These are phyloP conservation scores for Xanthia icteritia DNA, from an alignment of 2,888 invertebrate species.

Conservation along the genomic window DNA sequence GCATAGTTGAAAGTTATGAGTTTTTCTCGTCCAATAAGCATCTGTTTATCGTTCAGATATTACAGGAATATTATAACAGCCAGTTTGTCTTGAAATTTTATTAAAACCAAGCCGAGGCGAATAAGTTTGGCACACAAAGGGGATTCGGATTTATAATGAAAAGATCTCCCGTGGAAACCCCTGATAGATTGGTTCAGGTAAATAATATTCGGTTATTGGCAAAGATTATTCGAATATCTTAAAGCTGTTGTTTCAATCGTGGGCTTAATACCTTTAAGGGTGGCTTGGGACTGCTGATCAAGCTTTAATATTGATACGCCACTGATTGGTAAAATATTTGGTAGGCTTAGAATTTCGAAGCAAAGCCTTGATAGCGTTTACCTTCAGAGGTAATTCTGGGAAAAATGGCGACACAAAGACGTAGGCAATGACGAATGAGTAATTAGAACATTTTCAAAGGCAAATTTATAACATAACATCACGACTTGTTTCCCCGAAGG, in stretches of 20 bases:
- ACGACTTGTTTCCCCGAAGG: too few species aligned
- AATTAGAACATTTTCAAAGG: not conserved
- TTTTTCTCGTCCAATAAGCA: constrained; percentile 47
- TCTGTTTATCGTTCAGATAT: constrained; percentile 60
- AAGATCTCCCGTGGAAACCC: constrained; percentile 27
- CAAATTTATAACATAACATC: too few species aligned
- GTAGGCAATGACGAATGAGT: too few species aligned
- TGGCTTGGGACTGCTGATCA: constrained; percentile 30
- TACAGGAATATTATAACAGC: constrained; percentile 51
- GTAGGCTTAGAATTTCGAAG: constrained; percentile 5
- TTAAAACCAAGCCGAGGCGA: constrained; percentile 43
- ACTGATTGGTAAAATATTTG: constrained; percentile 46
- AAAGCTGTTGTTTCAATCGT: constrained; percentile 49
- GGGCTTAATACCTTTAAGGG: constrained; percentile 22
- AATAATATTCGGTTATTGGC: constrained; percentile 40
- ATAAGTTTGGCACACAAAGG: constrained; percentile 50
- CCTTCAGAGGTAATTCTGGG: not conserved
- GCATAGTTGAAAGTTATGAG: constrained; percentile 33
- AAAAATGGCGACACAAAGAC: not conserved
- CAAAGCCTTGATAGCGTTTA: not conserved
- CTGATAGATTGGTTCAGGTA: constrained; percentile 43
- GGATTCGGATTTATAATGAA: constrained; percentile 45
- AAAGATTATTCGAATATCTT: constrained; percentile 48
- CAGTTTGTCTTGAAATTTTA: constrained; percentile 60
- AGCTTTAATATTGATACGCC: constrained; percentile 44